phyloP scores from a whole-genome alignment of 2,797 vertebrate species.

The Cuculus canorus region DNA sequence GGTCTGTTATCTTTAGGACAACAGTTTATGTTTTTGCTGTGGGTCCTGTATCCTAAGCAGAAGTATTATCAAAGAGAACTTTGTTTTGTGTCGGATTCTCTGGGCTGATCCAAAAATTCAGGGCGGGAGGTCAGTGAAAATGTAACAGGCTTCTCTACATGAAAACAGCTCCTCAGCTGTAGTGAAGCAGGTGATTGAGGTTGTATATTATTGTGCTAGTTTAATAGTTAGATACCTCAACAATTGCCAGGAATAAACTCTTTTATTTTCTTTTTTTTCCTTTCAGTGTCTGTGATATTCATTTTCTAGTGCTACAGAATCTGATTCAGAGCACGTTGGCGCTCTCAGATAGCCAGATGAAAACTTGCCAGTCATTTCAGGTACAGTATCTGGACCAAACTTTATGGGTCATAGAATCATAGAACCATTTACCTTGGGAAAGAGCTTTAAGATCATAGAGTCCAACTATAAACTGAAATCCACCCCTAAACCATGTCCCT shows the following conservation, averaged over 20 bases:
- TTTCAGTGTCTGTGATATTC: conserved; percentile 88
- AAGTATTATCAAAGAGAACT: neutral
- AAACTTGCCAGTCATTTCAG: conserved; percentile 91
- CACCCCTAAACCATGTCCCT: neutral
- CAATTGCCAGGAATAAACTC: neutral
- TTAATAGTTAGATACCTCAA: neutral
- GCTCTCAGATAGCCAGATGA: conserved; percentile 93
- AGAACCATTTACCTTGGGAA: neutral
- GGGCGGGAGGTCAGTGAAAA: neutral
- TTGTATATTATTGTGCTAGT: neutral
- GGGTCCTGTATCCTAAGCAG: neutral
- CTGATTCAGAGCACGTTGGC: conserved; percentile 94
- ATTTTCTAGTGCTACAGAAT: conserved; percentile 90
- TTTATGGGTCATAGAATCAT: neutral
- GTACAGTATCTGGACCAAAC: conserved; percentile 68
- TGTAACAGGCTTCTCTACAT: neutral
- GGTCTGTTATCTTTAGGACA: neutral
- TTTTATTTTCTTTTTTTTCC: neutral
- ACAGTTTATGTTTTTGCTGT: neutral
- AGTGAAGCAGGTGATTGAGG: neutral
- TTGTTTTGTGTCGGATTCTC: neutral
- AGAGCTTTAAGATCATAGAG: neutral
- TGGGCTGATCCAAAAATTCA: neutral
- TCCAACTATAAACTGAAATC: neutral
- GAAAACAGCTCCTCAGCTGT: neutral